Conservation (phyloP, 92 coral and sea anemone genomes). For the Phenganax subtilis region DNA sequence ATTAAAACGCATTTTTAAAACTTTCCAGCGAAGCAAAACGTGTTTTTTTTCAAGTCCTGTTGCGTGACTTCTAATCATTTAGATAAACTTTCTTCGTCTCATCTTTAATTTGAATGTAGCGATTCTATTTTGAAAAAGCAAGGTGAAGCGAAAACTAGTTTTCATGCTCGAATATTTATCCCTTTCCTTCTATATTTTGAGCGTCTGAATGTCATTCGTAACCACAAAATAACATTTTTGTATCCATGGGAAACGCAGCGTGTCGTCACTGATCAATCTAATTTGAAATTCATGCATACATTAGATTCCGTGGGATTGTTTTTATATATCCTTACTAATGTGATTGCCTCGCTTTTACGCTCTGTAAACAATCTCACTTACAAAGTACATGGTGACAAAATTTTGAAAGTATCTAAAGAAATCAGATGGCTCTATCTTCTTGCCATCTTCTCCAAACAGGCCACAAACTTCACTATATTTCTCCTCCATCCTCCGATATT, state of each 20-base stretch:
- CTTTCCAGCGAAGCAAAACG: too few species aligned
- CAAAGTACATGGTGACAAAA: slow-evolving; percentile 72
- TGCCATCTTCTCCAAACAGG: slow-evolving; percentile 78
- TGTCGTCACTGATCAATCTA: not conserved
- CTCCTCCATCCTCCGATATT: slow-evolving; percentile 92
- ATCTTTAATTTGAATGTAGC: too few species aligned
- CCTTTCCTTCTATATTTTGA: too few species aligned
- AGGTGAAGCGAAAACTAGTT: too few species aligned
- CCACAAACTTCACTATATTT: slow-evolving; percentile 71
- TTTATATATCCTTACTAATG: not conserved
- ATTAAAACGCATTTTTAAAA: too few species aligned
- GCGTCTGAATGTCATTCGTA: not conserved
- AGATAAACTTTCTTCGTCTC: too few species aligned
- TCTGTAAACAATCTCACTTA: slow-evolving; percentile 19
- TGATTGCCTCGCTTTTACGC: not conserved
- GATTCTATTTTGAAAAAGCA: too few species aligned
- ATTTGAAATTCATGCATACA: not conserved
- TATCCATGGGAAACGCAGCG: not conserved
- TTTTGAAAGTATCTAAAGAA: slow-evolving; percentile 81
- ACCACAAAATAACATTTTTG: not conserved
- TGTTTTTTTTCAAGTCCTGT: too few species aligned
- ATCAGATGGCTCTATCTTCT: slow-evolving; percentile 80
- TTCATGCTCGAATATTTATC: too few species aligned
- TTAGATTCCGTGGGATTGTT: too few species aligned
- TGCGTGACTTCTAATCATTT: too few species aligned